Percentiles rank a stretch among this genome's conserved stretches.
Evolutionary conservation across 1,140 invertebrate species (phyloP).

Genomic region (Calliphora vicina): DNA sequence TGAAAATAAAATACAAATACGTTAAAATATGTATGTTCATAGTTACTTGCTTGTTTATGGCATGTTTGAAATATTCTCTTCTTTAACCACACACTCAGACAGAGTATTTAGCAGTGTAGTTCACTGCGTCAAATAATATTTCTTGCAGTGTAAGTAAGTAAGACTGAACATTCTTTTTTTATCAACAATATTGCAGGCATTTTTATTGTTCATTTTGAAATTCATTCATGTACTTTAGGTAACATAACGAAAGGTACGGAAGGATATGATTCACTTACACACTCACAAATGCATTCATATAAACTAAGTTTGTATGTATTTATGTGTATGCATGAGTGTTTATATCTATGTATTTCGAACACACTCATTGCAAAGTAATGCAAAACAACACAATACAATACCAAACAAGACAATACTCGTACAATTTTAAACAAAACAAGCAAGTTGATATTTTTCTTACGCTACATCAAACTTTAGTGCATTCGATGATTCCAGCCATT

Average conservation of each 20-base stretch:
- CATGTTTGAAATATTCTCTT: not conserved
- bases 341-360: not conserved
- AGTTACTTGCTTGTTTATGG: not conserved
- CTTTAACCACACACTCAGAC: not conserved
- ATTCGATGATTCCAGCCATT: not conserved
- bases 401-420: not conserved
- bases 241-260: not conserved
- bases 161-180: not conserved
- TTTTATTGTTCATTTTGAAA: slow-evolving; percentile 27
- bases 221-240: not conserved
- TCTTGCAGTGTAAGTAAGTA: not conserved
- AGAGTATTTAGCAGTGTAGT: not conserved
- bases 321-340: not conserved
- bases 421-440: not conserved
- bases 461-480: not conserved
- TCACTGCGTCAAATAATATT: not conserved
- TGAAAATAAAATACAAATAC: not conserved
- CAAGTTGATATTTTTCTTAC: no score
- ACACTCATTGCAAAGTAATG: not conserved
- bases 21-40: not conserved
- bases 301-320: not conserved
- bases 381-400: not conserved
- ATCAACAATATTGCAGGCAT: slow-evolving; percentile 31
- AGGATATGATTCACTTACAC: slow-evolving; percentile 1
- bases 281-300: not conserved